Base-by-base conservation (phyloP, 1,140 invertebrate species). In the Aphaenogaster floridana region DNA sequence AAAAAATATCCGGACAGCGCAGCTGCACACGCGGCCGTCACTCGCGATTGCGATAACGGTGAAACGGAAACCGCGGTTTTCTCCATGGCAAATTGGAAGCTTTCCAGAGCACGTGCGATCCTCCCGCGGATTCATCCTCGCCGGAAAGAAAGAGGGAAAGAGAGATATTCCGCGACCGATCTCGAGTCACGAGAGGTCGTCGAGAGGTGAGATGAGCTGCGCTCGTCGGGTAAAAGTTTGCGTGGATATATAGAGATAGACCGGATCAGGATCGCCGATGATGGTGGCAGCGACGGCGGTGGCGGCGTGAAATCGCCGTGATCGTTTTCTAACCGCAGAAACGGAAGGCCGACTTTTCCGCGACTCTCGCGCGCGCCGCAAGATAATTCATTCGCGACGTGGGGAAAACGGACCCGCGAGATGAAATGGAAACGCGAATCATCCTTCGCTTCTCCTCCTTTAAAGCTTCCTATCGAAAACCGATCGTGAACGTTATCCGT, bases 291-390 rank as follows among this genome's bases (percentile, higher is more conserved):
- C 5, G 50, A 48, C 39, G 39, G 28, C 5, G 36, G 64, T n/a
- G 36, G 57, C 42, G 45, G 34, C 39, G 68, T 61, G 66, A 83
- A 83, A 83, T 83, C 79, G 50, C 48, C 36, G 36, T 45, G 66
- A 71, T 72, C 68, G 28, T 83, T 83, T 83, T 83, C 80, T 83
- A 83, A 83, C 79, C 80, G 80, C 80, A 72, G 66, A 83, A 79
- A 86, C 52, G 80, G 68, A 83, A 74, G 76, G n/a, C 36, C 52
- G 68, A 83, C 80, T 83, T 83, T 83, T 83, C 79, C 79, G 52
- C 66, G 66, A 59, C 52, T 83, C 79, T 83, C 79, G 79, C 78
- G 50, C 63, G 34, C 42, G 15, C 28, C 77, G 64, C 17, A 21
- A 15, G 15, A 59, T 72, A 72, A 72, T 83, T 83, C 39, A 74